Percentiles rank a stretch among this genome's conserved stretches.
Evolutionary conservation across 2,888 invertebrate species (phyloP).

Genomic region (Chrysotoxum bicinctum): DNA sequence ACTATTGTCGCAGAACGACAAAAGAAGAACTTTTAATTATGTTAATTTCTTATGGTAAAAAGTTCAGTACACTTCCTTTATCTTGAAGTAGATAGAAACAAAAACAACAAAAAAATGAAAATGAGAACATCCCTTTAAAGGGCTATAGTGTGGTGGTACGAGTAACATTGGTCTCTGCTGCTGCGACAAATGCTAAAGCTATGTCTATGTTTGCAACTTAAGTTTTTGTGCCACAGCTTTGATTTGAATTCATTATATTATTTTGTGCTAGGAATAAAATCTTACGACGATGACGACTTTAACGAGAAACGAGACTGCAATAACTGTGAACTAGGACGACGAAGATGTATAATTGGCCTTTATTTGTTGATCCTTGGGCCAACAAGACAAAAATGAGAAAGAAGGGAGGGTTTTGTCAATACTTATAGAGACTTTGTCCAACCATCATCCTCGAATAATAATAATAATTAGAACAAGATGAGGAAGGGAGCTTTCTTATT

Average conservation of each 20-base stretch:
- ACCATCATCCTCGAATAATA: constrained; percentile 10
- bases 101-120: background rate
- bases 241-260: constrained; percentile 56
- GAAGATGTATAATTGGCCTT: constrained; percentile 49
- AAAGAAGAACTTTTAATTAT: constrained; percentile 68
- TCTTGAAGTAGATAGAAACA: background rate
- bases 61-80: constrained; percentile 50
- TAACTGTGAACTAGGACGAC: background rate
- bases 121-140: background rate
- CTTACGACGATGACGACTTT: constrained; percentile 8
- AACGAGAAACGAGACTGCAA: constrained; percentile 10
- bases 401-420: constrained; percentile 22
- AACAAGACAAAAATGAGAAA: background rate
- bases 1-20: constrained; percentile 30
- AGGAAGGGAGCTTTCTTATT: constrained; percentile 10
- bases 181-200: constrained; percentile 34
- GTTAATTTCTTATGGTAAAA: constrained; percentile 66
- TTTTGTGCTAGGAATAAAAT: constrained; percentile 25
- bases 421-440: constrained; percentile 24
- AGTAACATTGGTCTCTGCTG: constrained; percentile 10
- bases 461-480: constrained; percentile 11
- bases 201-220: constrained; percentile 10
- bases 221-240: constrained; percentile 28
- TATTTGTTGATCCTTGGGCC: constrained; percentile 40
- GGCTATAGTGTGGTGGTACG: background rate